Evolutionary conservation across 2,113 vertebrate genomes (phyloP).

Genomic region (Paralichthys olivaceus): DNA sequence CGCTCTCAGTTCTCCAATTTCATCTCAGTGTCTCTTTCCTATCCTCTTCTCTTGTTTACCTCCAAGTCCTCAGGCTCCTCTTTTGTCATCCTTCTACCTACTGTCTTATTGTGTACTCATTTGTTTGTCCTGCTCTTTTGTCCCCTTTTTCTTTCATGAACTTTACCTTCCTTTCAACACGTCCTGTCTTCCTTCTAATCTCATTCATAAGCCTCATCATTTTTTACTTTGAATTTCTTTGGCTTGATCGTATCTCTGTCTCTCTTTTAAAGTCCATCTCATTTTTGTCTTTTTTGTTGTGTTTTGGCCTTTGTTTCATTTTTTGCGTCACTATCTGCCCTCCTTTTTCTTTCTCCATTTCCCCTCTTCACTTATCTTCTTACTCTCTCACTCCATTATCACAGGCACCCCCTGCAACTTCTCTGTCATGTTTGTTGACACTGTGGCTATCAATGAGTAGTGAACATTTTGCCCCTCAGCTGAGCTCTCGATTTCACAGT

Average conservation of each 20-base stretch:
- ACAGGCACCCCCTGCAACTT: not conserved
- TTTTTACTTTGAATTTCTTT: constrained; percentile 4
- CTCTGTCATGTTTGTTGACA: not conserved
- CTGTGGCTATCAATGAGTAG: constrained; percentile 34
- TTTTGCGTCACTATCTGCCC: not conserved
- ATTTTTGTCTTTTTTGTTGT: not conserved
- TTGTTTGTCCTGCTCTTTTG: not conserved
- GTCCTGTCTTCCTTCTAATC: not conserved
- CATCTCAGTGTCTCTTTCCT: not conserved
- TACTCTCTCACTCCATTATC: not conserved
- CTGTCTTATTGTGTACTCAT: not conserved
- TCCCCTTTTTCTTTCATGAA: not conserved
- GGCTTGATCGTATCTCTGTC: not conserved
- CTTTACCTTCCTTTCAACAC: not conserved
- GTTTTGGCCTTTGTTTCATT: not conserved
- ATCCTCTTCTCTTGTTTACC: not conserved
- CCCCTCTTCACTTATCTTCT: not conserved
- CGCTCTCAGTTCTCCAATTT: constrained; percentile 36
- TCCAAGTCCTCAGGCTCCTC: not conserved
- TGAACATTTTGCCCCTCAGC: constrained; percentile 28
- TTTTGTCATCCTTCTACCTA: not conserved
- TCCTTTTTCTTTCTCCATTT: not conserved
- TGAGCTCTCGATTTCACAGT: constrained; percentile 44
- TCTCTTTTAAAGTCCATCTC: not conserved
- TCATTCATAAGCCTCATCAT: not conserved